A percentile compares a stretch with the other conserved stretches of the same genome.
Evolutionary conservation across 2,113 vertebrate species (phyloP).

Genomic region (Heteronetta atricapilla): DNA sequence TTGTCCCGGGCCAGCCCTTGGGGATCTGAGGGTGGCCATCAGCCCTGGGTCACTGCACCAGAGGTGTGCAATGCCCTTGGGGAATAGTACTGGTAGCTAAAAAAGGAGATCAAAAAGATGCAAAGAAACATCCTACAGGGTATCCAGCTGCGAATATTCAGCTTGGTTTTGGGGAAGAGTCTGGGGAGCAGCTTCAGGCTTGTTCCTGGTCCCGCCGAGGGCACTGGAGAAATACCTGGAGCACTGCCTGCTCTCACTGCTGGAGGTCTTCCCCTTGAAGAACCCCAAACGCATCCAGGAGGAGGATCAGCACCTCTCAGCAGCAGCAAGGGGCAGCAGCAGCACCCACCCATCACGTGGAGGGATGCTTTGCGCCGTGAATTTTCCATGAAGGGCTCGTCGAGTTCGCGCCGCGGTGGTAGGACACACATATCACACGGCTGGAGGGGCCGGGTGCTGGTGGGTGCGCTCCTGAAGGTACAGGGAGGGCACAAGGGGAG

Average conservation of each 20-base stretch:
- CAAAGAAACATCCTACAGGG: neutral
- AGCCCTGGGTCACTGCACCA: fast-evolving
- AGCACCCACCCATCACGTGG: fast-evolving
- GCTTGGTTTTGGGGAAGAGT: neutral
- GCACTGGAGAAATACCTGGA: neutral
- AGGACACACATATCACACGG: neutral
- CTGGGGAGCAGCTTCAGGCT: neutral
- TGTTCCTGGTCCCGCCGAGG: neutral
- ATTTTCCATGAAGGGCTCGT: neutral
- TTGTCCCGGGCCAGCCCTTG: neutral
- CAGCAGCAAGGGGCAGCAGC: neutral
- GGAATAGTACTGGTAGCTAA: neutral
- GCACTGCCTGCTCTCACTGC: neutral
- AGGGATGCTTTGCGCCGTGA: neutral
- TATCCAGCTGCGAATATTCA: neutral
- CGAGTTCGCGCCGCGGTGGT: fast-evolving
- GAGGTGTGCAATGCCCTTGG: neutral
- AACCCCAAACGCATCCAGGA: neutral
- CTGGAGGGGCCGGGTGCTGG: neutral
- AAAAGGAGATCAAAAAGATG: neutral
- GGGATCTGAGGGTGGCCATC: neutral
- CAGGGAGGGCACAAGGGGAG: neutral
- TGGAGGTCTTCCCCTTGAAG: neutral
- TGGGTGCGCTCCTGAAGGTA: neutral
- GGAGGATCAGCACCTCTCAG: neutral